A percentile compares a stretch with the other conserved stretches of the same genome.
phyloP scores from a whole-genome alignment of 2,113 vertebrate genomes.

The Ceyx melanurus region DNA sequence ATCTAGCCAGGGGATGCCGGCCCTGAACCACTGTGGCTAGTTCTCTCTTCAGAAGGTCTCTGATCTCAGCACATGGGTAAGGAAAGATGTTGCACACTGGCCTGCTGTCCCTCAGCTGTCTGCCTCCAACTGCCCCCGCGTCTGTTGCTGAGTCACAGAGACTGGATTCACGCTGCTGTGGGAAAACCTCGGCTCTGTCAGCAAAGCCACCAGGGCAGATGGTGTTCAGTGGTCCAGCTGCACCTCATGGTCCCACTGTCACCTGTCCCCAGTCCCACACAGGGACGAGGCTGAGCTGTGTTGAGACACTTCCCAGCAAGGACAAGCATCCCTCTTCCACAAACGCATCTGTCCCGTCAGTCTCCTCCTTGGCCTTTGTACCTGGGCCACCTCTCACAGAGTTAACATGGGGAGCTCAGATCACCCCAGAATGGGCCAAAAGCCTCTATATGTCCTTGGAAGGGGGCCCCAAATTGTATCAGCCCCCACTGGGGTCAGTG shows the following conservation, averaged over 20 bases:
- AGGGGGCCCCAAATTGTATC: neutral
- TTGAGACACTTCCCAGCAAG: neutral
- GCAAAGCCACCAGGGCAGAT: neutral
- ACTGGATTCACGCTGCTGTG: neutral
- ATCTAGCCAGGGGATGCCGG: neutral
- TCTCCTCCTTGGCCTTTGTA: neutral
- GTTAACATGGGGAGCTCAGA: neutral
- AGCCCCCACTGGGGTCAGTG: neutral
- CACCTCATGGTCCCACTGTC: neutral
- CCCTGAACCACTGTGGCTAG: fast-evolving
- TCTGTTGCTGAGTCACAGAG: neutral
- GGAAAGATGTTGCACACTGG: neutral
- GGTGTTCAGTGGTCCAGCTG: neutral
- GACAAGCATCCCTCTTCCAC: neutral
- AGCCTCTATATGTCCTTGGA: fast-evolving
- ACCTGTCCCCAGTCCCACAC: neutral
- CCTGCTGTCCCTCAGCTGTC: neutral
- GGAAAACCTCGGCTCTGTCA: neutral
- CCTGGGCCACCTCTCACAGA: fast-evolving
- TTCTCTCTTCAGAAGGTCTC: neutral
- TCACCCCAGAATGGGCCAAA: neutral
- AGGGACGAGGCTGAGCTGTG: fast-evolving
- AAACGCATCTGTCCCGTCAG: neutral
- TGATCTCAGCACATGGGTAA: fast-evolving
- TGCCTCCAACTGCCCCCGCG: neutral